phyloP scores from a whole-genome alignment of 2,797 vertebrate species.

The Rhyacichthys aspro region DNA sequence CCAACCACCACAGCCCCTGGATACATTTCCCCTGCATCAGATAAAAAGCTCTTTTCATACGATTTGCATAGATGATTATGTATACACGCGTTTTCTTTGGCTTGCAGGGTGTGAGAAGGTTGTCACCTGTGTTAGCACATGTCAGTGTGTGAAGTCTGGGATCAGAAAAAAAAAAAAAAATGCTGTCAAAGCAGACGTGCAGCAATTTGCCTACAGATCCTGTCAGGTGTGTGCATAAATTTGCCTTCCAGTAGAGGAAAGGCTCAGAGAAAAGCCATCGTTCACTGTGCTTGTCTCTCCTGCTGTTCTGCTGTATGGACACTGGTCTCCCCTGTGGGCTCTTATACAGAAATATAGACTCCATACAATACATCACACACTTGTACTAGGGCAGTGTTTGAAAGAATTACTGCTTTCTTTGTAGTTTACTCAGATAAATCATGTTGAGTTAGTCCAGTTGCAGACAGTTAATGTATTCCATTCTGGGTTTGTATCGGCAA shows the following conservation, averaged over 20 bases:
- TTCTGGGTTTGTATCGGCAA: neutral
- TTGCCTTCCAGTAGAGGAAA: constrained; percentile 42
- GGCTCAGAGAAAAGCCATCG: constrained; percentile 44
- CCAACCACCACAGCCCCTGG: constrained; percentile 6
- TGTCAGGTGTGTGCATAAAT: constrained; percentile 51
- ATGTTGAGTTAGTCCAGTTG: constrained; percentile 6
- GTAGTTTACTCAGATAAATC: constrained; percentile 26
- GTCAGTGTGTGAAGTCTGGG: constrained; percentile 33
- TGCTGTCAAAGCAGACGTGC: constrained; percentile 65
- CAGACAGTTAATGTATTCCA: neutral
- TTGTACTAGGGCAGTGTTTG: constrained; percentile 5
- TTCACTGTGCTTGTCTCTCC: constrained; percentile 8
- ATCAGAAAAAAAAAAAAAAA: constrained; percentile 53
- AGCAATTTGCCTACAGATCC: constrained; percentile 62
- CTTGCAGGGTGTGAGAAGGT: constrained; percentile 3
- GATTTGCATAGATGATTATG: constrained; percentile 49
- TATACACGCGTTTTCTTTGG: constrained; percentile 22
- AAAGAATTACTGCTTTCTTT: constrained; percentile 13
- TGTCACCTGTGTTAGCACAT: constrained; percentile 44
- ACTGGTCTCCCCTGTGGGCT: constrained; percentile 34
- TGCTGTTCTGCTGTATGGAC: constrained; percentile 20
- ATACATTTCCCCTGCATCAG: constrained; percentile 33
- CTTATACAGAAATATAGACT: constrained; percentile 2
- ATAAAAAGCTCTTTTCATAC: constrained; percentile 42
- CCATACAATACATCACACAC: constrained; percentile 9